These are phyloP conservation scores for Drosophila subobscura DNA, from an alignment of 1,140 invertebrate genomes.

Conservation along the genomic window DNA sequence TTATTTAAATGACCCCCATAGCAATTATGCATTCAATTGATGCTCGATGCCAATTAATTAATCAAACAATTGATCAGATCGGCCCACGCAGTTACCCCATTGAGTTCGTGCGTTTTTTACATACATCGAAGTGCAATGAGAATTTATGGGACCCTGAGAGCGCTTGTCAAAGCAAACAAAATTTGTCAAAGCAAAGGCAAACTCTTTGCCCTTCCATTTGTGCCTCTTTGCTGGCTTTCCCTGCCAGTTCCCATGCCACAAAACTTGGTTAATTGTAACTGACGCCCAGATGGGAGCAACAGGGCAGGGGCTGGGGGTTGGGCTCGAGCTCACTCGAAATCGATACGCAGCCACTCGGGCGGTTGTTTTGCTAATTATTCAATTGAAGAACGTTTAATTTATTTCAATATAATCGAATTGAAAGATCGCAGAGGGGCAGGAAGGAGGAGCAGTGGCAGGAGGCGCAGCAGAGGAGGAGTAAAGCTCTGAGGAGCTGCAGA, in stretches of 20 bases:
- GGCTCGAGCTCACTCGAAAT: constrained; percentile 42
- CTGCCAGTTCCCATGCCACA: constrained; percentile 49
- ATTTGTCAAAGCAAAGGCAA: constrained; percentile 26
- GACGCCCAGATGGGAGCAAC: constrained; percentile 67
- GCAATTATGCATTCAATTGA: constrained; percentile 75
- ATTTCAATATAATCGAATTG: constrained; percentile 82
- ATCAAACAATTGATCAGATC: constrained; percentile 58
- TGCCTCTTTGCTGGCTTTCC: too few species aligned
- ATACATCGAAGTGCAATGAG: constrained; percentile 75
- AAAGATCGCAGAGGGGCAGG: constrained; percentile 57
- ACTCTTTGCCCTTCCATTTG: not conserved
- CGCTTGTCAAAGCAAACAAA: constrained; percentile 63
- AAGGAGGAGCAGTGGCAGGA: constrained; percentile 7
- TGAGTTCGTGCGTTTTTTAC: constrained; percentile 48
- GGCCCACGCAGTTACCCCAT: constrained; percentile 46
- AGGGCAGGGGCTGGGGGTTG: constrained; percentile 15
- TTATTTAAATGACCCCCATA: constrained; percentile 79
- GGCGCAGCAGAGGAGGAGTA: constrained; percentile 20
- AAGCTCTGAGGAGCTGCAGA: not conserved
- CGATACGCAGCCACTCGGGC: constrained; percentile 42
- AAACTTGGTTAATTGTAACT: constrained; percentile 68
- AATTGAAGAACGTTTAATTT: constrained; percentile 82
- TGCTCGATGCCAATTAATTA: constrained; percentile 72
- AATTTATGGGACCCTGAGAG: constrained; percentile 62
- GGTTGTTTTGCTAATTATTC: constrained; percentile 74